Conservation (phyloP, 2,113 vertebrate species). For the Psilopsiagon aymara region DNA sequence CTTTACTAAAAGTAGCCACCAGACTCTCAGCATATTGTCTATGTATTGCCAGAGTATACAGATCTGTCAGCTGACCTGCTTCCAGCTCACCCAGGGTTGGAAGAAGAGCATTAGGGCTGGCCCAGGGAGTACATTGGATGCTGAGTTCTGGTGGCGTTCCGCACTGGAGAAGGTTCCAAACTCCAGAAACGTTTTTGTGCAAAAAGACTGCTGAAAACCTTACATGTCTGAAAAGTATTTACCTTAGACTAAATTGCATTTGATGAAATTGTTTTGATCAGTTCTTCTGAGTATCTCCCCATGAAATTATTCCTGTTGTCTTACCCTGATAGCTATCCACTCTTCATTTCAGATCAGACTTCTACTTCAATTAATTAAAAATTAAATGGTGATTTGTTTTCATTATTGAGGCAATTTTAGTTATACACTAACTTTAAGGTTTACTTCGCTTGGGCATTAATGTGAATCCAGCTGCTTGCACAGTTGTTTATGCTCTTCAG, state of each 20-base stretch:
- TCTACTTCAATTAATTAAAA: not conserved
- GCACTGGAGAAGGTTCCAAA: not conserved
- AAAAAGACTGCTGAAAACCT: not conserved
- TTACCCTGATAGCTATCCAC: not conserved
- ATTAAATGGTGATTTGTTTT: not conserved
- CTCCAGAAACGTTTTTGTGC: not conserved
- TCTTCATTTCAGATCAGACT: not conserved
- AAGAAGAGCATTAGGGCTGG: not conserved
- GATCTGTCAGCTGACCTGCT: not conserved
- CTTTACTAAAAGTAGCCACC: not conserved
- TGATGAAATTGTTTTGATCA: not conserved
- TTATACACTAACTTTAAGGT: not conserved
- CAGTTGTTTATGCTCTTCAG: not conserved
- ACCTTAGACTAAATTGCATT: not conserved
- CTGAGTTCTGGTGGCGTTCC: not conserved
- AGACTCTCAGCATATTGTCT: not conserved
- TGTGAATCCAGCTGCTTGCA: not conserved
- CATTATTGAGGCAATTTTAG: not conserved
- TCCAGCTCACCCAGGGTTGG: not conserved
- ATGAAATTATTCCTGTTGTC: not conserved
- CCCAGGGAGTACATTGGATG: not conserved
- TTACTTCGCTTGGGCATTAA: not conserved
- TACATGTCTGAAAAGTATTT: not conserved
- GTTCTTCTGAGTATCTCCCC: not conserved
- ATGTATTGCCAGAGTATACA: not conserved